phyloP scores from a whole-genome alignment of 2,113 vertebrate genomes.

The Chamaea fasciata region DNA sequence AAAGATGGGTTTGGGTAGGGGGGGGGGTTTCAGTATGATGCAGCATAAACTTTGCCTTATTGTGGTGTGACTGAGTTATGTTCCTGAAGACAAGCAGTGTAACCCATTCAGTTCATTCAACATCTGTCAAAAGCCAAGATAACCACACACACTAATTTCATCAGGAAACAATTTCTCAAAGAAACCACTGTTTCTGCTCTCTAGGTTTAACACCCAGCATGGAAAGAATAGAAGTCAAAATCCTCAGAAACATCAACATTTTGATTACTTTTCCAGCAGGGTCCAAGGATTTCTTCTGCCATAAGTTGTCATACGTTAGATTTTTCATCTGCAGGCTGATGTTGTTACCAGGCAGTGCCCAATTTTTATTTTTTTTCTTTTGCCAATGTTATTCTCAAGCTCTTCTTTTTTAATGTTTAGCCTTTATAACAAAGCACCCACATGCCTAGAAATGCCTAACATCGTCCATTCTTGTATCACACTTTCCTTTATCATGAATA shows the following conservation, averaged over 20 bases:
- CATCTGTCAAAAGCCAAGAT: not conserved
- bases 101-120: not conserved
- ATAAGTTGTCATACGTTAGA: not conserved
- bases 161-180: not conserved
- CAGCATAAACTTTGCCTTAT: not conserved
- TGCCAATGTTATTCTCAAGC: not conserved
- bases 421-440: not conserved
- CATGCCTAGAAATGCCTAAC: not conserved
- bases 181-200: not conserved
- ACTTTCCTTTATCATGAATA: not conserved
- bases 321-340: not conserved
- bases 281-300: not conserved
- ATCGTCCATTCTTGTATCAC: not conserved
- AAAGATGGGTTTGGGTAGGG: not conserved
- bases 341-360: not conserved
- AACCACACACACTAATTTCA: not conserved
- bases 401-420: not conserved
- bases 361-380: not conserved
- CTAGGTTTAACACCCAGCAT: not conserved
- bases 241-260: not conserved
- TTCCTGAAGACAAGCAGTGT: not conserved
- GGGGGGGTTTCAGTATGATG: too few relatives aligned
- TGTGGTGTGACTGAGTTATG: not conserved
- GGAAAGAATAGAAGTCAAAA: not conserved
- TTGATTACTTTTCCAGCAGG: not conserved